Evolutionary conservation across 2,888 invertebrate species (phyloP).

Genomic region (Micropterix aruncella): DNA sequence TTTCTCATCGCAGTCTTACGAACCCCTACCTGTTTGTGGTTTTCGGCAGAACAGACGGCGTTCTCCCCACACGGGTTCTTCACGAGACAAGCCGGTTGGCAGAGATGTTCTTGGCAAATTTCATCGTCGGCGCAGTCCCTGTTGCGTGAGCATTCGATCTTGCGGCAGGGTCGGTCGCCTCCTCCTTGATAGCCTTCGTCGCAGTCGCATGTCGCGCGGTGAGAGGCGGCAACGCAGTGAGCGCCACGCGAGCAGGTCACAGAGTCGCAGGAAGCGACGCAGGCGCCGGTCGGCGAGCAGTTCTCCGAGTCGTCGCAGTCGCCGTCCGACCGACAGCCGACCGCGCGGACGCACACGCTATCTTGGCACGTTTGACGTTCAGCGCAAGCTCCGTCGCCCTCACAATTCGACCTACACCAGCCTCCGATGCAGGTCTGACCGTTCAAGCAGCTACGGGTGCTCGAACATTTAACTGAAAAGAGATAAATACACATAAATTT

Average conservation of each 20-base stretch:
- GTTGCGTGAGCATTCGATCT: conserved; percentile 59
- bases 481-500: conserved; percentile 2
- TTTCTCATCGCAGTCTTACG: too few relatives aligned
- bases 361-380: conserved; percentile 74
- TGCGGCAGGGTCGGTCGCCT: conserved; percentile 65
- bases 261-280: conserved; percentile 60
- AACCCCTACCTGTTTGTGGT: conserved; percentile 56
- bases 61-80: conserved; percentile 77
- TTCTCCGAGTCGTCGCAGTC: conserved; percentile 64
- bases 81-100: conserved; percentile 74
- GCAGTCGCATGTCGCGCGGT: conserved; percentile 64
- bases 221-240: conserved; percentile 58
- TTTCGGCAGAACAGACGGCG: conserved; percentile 73
- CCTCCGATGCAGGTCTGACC: conserved; percentile 78
- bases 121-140: conserved; percentile 70
- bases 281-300: conserved; percentile 53
- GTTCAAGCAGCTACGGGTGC: conserved; percentile 69
- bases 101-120: conserved; percentile 67
- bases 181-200: conserved; percentile 70
- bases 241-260: conserved; percentile 72
- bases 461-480: conserved; percentile 55
- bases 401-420: conserved; percentile 75
- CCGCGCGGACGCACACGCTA: conserved; percentile 72
- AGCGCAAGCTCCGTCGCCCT: conserved; percentile 66
- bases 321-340: conserved; percentile 54